Conservation (phyloP, 1,140 invertebrate species). For the Procambarus virginalis region DNA sequence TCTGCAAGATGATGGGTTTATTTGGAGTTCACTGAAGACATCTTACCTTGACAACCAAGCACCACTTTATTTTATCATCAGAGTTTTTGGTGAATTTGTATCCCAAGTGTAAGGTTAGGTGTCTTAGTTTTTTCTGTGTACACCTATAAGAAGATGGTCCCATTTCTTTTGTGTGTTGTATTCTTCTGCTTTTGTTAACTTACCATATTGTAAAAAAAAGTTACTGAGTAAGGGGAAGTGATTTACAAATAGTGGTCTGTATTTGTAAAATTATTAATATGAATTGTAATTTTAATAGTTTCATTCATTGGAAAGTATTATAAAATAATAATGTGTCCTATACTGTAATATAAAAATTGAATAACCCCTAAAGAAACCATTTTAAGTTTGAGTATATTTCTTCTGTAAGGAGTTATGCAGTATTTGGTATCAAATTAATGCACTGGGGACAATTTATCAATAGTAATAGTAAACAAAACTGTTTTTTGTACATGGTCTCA, state of each 20-base stretch:
- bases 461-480: neutral
- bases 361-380: neutral
- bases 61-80: constrained; percentile 16
- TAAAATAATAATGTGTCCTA: constrained; percentile 7
- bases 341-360: constrained; percentile 21
- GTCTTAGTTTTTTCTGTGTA: constrained; percentile 47
- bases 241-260: constrained; percentile 24
- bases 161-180: constrained; percentile 64
- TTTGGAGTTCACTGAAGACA: constrained; percentile 50
- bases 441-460: constrained; percentile 10
- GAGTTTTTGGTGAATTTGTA: neutral
- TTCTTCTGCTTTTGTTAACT: constrained; percentile 66
- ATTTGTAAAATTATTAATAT: neutral
- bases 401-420: neutral
- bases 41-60: constrained; percentile 49
- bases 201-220: constrained; percentile 41
- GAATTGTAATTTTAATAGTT: neutral
- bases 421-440: constrained; percentile 18
- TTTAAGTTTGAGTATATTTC: constrained; percentile 17
- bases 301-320: neutral
- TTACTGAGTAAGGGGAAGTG: constrained; percentile 44
- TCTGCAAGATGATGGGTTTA: constrained; percentile 43
- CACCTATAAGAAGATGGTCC: constrained; percentile 48
- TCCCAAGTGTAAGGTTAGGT: constrained; percentile 52
- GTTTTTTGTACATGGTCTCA: constrained; percentile 44